These are phyloP conservation scores for Ochropleura plecta DNA, from an alignment of 2,888 invertebrate species.

Conservation along the genomic window DNA sequence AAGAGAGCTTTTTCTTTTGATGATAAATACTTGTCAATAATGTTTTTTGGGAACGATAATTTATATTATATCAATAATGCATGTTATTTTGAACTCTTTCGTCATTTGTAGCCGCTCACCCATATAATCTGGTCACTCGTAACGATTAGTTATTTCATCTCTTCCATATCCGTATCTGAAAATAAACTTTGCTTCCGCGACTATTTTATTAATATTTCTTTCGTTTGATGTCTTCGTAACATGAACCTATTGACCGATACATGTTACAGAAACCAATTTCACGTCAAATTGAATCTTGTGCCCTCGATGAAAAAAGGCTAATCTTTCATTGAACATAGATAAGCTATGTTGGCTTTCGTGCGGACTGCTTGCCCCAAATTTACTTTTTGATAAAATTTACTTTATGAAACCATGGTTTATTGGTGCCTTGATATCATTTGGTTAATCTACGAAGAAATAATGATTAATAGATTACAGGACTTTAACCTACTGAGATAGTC, in stretches of 20 bases:
- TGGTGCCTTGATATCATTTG: not conserved
- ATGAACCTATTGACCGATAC: constrained; percentile 44
- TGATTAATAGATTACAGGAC: not conserved
- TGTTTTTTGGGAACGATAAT: constrained; percentile 10
- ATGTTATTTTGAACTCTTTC: not conserved
- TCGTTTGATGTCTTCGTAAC: constrained; percentile 52
- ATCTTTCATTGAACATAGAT: constrained; percentile 43
- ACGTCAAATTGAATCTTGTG: constrained; percentile 45
- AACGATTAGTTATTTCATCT: constrained; percentile 48
- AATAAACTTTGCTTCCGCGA: constrained; percentile 66
- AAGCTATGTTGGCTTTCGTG: constrained; percentile 40
- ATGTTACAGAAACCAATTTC: constrained; percentile 43
- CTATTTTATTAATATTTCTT: constrained; percentile 57
- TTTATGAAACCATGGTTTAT: constrained; percentile 5
- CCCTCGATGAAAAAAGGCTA: constrained; percentile 28
- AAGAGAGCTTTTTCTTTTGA: constrained; percentile 25
- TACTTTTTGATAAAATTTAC: constrained; percentile 27
- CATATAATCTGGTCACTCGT: constrained; percentile 22
- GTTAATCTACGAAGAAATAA: not conserved
- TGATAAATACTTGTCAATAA: constrained; percentile 5
- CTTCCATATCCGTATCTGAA: constrained; percentile 51
- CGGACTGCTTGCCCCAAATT: constrained; percentile 20
- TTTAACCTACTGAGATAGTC: constrained; percentile 8
- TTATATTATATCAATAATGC: not conserved
- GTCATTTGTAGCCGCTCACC: constrained; percentile 18